Evolutionary conservation across 2,797 vertebrate genomes (phyloP).

Genomic region (Pristis pectinata): DNA sequence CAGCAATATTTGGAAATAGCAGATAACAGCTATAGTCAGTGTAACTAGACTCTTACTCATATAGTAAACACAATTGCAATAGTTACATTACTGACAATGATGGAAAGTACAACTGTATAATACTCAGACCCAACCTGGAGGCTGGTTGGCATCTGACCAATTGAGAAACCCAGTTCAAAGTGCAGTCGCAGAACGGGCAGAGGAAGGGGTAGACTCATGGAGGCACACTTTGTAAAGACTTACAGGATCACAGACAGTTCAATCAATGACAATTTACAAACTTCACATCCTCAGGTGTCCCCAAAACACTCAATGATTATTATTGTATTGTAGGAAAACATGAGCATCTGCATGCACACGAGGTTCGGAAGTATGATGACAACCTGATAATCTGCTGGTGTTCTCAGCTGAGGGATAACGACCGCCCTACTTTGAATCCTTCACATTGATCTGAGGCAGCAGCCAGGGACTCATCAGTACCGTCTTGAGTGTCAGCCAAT

Average conservation of each 20-base stretch:
- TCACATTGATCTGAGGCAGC: not conserved
- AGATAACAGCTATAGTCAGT: conserved; percentile 12
- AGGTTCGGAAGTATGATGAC: not conserved
- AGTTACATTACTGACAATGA: not conserved
- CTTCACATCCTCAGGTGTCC: not conserved
- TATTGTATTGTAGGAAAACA: not conserved
- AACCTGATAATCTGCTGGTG: not conserved
- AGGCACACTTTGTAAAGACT: too few relatives aligned
- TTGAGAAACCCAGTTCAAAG: too few relatives aligned
- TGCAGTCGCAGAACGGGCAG: too few relatives aligned
- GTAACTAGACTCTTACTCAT: not conserved
- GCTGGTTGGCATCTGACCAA: too few relatives aligned
- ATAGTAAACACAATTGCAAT: not conserved
- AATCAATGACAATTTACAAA: not conserved
- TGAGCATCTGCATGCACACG: not conserved
- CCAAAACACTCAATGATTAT: not conserved
- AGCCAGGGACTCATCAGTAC: too few relatives aligned
- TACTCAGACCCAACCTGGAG: not conserved
- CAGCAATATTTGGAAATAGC: not conserved
- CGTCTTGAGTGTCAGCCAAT: too few relatives aligned
- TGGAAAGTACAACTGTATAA: not conserved
- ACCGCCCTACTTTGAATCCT: not conserved
- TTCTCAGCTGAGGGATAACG: not conserved
- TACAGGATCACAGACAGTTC: not conserved
- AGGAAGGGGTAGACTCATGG: too few relatives aligned